phyloP scores from a whole-genome alignment of 2,888 invertebrate species.

The Cordilura impudica region DNA sequence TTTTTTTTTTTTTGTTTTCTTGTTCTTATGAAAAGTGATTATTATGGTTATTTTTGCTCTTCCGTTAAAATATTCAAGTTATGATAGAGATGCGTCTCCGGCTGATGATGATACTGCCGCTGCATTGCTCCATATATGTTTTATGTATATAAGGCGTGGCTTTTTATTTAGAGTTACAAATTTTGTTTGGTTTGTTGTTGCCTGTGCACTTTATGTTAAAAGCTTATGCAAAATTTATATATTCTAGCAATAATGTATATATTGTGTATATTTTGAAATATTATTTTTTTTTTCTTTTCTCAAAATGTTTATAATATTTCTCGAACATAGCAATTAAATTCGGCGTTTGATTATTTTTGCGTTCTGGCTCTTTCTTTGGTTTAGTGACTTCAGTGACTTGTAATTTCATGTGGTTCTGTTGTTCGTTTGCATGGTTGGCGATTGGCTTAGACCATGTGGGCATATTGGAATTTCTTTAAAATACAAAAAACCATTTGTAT shows the following conservation, averaged over 20 bases:
- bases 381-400: constrained; percentile 56
- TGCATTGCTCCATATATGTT: constrained; percentile 21
- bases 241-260: background rate
- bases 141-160: constrained; percentile 33
- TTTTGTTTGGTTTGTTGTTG: constrained; percentile 7
- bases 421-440: constrained; percentile 10
- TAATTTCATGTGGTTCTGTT: constrained; percentile 29
- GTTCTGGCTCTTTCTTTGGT: constrained; percentile 36
- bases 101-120: constrained; percentile 30
- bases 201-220: background rate
- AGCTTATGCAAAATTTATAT: background rate
- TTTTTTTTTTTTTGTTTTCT: background rate
- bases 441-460: constrained; percentile 50
- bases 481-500: constrained; percentile 9
- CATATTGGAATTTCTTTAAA: constrained; percentile 62
- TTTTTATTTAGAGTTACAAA: background rate
- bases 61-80: constrained; percentile 49
- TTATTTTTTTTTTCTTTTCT: background rate
- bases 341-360: background rate
- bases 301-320: background rate
- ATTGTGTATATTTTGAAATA: constrained; percentile 2
- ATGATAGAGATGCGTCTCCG: constrained; percentile 26
- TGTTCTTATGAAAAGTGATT: constrained; percentile 44
- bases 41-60: constrained; percentile 50
- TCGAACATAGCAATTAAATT: constrained; percentile 20